Evolutionary conservation across 2,797 vertebrate genomes (phyloP), one percentile per base, ranked within the genome.

Genomic region (Rachycentron canadum): DNA sequence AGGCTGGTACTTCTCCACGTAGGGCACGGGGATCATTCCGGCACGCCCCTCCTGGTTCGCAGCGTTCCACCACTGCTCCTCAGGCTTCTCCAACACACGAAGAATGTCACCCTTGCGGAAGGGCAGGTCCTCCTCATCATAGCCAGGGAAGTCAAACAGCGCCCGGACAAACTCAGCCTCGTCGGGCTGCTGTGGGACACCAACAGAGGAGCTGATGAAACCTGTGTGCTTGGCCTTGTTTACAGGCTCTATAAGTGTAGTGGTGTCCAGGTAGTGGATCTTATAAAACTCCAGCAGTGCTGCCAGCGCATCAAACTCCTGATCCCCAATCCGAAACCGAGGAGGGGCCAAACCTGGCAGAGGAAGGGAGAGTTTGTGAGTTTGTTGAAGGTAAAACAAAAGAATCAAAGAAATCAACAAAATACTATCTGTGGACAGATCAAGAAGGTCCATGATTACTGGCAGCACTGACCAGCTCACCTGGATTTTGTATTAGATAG

Each of bases 221-320:
- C 95, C 95, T 2, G 94, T 73, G 90, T 97, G 96, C 91, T 92
- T 96, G 87, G 96, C 94, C 84, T 94, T 97, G 74, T 93, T 95
- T 83, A 98, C 94, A 4, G 98, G 98, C 81, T 99, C 98, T 82
- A 98, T 97, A 91, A 99, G 96, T 9, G 98, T 99, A 83, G 98
- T 99, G 92, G 98, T 99, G 96, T 99, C 98, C 96, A 99, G 95
- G 94, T 99, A 99, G 94, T 99, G 98, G 92, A 99, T 99, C 95
- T 98, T 99, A 90, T 99, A 99, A 94, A 99, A 99, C 95, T 99
- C 98, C 90, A 99, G 93, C 90, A 99, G 94, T 80, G 96, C 93
- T 10, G 97, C 95, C 86, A 99, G 94, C n/a, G 96, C 97, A 63
- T 99, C 97, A 70, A 99, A 99, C 88, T 99, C 97, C 94, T 99